Evolutionary conservation across 2,113 vertebrate species (phyloP).

Genomic region (Hippotragus niger): DNA sequence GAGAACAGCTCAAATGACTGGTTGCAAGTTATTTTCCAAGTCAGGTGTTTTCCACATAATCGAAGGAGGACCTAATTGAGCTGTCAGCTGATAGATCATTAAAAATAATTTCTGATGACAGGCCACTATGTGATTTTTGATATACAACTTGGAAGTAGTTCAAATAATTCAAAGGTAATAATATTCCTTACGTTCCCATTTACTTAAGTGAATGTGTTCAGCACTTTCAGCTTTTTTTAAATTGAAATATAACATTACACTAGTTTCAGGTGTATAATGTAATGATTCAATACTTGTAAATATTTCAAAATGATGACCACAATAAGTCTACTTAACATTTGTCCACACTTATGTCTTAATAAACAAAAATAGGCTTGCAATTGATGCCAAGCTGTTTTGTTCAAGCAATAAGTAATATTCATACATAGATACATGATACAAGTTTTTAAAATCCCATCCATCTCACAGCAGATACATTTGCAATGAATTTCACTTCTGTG

Average conservation of each 20-base stretch:
- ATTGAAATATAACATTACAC: not conserved
- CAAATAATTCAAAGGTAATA: slow-evolving; percentile 11
- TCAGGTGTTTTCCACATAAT: not conserved
- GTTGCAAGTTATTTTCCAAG: not conserved
- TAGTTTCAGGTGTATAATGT: not conserved
- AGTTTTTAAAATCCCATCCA: not conserved
- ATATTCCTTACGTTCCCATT: not conserved
- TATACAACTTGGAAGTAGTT: slow-evolving; percentile 10
- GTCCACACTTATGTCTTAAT: not conserved
- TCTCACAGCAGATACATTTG: slow-evolving; percentile 13
- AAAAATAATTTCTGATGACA: slow-evolving; percentile 43
- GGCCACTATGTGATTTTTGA: slow-evolving; percentile 20
- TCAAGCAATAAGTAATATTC: not conserved
- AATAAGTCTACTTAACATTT: not conserved
- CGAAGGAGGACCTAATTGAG: not conserved
- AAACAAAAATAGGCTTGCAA: not conserved
- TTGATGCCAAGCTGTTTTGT: not conserved
- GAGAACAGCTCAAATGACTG: not conserved
- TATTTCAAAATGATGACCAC: not conserved
- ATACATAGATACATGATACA: not conserved
- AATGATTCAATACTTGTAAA: not conserved
- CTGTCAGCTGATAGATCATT: not conserved
- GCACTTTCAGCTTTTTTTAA: not conserved
- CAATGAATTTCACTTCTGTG: not conserved
- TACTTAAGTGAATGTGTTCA: not conserved